These are phyloP conservation scores for Chromis chromis DNA, from an alignment of 2,797 vertebrate genomes.

Conservation along the genomic window DNA sequence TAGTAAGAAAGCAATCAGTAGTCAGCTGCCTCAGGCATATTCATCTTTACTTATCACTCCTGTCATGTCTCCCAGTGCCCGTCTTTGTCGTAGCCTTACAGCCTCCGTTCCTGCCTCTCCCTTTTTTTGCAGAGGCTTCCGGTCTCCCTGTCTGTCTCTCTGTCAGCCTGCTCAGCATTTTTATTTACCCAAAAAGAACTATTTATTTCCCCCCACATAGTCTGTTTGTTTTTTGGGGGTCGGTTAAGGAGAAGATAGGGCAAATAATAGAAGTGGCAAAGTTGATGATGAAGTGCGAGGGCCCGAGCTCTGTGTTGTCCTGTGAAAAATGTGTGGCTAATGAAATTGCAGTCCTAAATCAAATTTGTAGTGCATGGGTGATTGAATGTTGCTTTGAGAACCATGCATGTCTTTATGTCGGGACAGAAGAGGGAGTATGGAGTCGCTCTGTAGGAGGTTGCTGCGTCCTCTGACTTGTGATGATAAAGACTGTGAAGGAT, in stretches of 20 bases:
- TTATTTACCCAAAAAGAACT: conserved; percentile 43
- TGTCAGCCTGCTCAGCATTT: conserved; percentile 37
- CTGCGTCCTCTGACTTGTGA: conserved; percentile 49
- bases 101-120: conserved; percentile 5
- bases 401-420: conserved; percentile 37
- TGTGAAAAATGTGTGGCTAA: conserved; percentile 61
- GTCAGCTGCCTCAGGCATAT: conserved; percentile 74
- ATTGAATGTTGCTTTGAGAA: conserved; percentile 62
- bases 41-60: conserved; percentile 78
- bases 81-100: conserved; percentile 64
- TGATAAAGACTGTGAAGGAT: conserved; percentile 43
- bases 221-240: conserved; percentile 53
- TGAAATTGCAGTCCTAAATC: conserved; percentile 73
- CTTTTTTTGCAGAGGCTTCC: conserved; percentile 13
- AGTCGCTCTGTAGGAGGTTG: conserved; percentile 10
- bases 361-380: conserved; percentile 58
- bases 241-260: conserved; percentile 40
- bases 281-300: conserved; percentile 55
- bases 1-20: conserved; percentile 83
- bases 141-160: conserved; percentile 27
- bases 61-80: conserved; percentile 64
- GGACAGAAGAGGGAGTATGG: conserved; percentile 31
- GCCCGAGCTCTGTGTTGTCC: conserved; percentile 41
- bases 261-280: conserved; percentile 48
- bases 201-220: conserved; percentile 29